Evolutionary conservation across 2,797 vertebrate species (phyloP).

Genomic region (Jordanella pulchra): DNA sequence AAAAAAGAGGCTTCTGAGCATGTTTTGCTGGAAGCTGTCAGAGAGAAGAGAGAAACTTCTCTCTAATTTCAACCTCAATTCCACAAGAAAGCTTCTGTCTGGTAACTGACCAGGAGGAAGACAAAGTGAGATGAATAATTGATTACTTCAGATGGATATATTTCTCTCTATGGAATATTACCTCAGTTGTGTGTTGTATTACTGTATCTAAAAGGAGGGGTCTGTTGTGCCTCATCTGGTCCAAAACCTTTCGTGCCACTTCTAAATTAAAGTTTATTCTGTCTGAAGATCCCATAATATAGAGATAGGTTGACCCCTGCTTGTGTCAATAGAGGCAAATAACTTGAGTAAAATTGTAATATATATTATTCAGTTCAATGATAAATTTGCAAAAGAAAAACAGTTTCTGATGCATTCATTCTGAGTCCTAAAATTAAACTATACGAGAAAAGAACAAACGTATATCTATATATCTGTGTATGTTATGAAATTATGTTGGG

Average conservation of each 20-base stretch:
- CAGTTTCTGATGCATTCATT: neutral
- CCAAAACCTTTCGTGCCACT: conserved; percentile 14
- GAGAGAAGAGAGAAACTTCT: conserved; percentile 50
- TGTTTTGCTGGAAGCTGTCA: conserved; percentile 56
- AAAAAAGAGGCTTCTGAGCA: conserved; percentile 39
- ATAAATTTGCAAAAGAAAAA: neutral
- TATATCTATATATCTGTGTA: too few relatives aligned
- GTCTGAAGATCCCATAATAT: neutral
- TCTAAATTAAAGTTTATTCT: conserved; percentile 18
- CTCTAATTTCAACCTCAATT: conserved; percentile 66
- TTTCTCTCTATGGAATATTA: conserved; percentile 55
- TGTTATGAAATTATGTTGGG: too few relatives aligned
- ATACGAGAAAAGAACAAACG: neutral
- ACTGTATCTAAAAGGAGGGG: conserved; percentile 45
- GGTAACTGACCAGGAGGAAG: conserved; percentile 50
- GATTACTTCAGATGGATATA: conserved; percentile 69
- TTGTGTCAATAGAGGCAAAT: neutral
- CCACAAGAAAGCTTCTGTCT: conserved; percentile 66
- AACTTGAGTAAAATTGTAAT: neutral
- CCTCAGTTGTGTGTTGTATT: conserved; percentile 65
- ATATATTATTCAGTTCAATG: neutral
- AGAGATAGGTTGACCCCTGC: neutral
- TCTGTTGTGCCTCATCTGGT: conserved; percentile 48
- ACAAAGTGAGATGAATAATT: conserved; percentile 69
- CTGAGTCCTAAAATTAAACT: neutral